Percentiles rank a stretch among this genome's conserved stretches.
These are phyloP conservation scores for Aleadryas rufinucha DNA, from an alignment of 2,113 vertebrate species.

Conservation along the genomic window DNA sequence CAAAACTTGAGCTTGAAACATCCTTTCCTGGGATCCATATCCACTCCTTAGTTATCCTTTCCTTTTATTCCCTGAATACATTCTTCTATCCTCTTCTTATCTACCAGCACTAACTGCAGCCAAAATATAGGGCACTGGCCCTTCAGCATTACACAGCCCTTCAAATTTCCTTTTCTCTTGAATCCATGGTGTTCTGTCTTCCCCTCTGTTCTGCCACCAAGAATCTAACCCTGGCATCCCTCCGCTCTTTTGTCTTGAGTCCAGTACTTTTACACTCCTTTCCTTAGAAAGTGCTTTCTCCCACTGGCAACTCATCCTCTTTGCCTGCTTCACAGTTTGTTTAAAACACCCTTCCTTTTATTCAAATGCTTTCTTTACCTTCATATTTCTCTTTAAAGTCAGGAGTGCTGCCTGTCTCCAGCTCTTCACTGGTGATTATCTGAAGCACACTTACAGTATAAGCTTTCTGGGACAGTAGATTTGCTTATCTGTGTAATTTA, in stretches of 20 bases:
- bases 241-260: not conserved
- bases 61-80: not conserved
- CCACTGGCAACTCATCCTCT: not conserved
- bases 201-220: not conserved
- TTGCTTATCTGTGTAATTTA: not conserved
- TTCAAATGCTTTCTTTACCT: not conserved
- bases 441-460: not conserved
- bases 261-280: not conserved
- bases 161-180: not conserved
- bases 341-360: not conserved
- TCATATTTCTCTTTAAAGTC: not conserved
- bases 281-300: not conserved
- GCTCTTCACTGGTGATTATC: not conserved
- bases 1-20: not conserved
- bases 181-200: not conserved
- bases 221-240: not conserved
- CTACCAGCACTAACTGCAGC: not conserved
- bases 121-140: accelerated
- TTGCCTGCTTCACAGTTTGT: not conserved
- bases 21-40: not conserved
- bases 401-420: not conserved
- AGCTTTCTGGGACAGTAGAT: not conserved
- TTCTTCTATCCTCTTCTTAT: not conserved
- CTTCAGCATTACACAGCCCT: not conserved
- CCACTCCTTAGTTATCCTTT: not conserved